Evolutionary conservation across 2,113 vertebrate species (phyloP).

Genomic region (Thunnus maccoyii): DNA sequence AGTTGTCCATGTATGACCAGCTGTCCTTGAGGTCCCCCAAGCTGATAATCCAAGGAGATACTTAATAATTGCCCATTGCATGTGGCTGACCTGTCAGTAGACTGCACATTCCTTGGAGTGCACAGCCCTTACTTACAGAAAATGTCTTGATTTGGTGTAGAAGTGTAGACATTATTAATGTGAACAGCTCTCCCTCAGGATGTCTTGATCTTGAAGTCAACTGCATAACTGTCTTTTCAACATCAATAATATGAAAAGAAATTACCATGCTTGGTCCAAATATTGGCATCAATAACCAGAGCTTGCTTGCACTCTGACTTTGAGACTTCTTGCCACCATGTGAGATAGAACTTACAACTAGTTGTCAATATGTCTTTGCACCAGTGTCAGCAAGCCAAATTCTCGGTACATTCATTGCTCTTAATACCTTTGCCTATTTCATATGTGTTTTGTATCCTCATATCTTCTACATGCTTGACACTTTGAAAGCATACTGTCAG

Average conservation of each 20-base stretch:
- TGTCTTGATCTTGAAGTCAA: neutral
- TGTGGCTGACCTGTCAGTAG: slow-evolving; percentile 45
- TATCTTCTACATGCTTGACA: neutral
- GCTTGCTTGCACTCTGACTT: neutral
- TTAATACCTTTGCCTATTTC: slow-evolving; percentile 16
- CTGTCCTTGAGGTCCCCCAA: slow-evolving; percentile 39
- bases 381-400: slow-evolving; percentile 10
- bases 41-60: slow-evolving; percentile 38
- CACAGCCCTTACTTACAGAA: neutral
- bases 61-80: slow-evolving; percentile 11
- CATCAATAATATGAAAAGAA: neutral
- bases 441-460: slow-evolving; percentile 7
- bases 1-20: slow-evolving; percentile 16
- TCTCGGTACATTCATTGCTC: slow-evolving; percentile 28
- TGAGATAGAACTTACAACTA: neutral
- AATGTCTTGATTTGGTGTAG: slow-evolving; percentile 32
- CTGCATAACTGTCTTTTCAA: neutral
- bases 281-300: neutral
- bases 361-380: slow-evolving; percentile 8
- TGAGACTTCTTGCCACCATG: neutral
- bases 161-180: neutral
- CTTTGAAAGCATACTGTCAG: slow-evolving; percentile 40
- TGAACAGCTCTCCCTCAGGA: neutral
- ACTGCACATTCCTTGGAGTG: slow-evolving; percentile 4
- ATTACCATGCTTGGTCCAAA: neutral